Evolutionary conservation across 37 sponge, comb jelly and placozoan species (phyloP), one percentile per base, ranked within the genome.

Genomic region (Bolinopsis microptera): DNA sequence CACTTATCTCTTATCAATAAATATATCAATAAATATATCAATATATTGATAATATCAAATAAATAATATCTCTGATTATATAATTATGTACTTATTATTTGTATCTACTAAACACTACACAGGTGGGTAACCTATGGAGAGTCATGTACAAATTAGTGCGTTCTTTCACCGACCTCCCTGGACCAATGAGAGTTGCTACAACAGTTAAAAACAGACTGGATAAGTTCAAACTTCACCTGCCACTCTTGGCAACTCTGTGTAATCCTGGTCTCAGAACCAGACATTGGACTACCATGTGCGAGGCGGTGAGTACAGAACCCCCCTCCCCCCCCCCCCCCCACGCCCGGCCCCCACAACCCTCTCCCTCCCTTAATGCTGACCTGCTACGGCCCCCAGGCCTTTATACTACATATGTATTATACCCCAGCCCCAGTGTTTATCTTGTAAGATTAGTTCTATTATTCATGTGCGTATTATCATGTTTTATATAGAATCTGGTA

Each of bases 191-290:
- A 9, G 95, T 97, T 23, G 97, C 96, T 23, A 95, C 96, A 18
- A 94, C 93, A 39, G 95, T 96, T 69, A 97, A 97, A 92, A 93
- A 83, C 94, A 95, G 95, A 61, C 94, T 98, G 93, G 96, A 98
- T 38, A 95, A 95, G 24, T 97, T 98, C 94, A 97, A 97, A 93
- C 94, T 94, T 70, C 93, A 98, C 72, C 93, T 98, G 38, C 99
- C 99, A 32, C 92, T 98, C 23, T 83, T 98, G 41, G 95, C 95
- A 39, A 94, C 93, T 30, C 94, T 98, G 70, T 97, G 99, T 86
- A 97, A 98, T 68, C 96, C 96, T 77, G 99, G 99, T 0, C 93
- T 98, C 39, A 94, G 96, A 69, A 96, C 97, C 94, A 93, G 99
- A 25, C 99, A 98, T 80, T 98, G 99, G 99, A 74, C 94, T 30